Evolutionary conservation across 2,113 vertebrate species (phyloP).

Genomic region (Corythoichthys intestinalis): DNA sequence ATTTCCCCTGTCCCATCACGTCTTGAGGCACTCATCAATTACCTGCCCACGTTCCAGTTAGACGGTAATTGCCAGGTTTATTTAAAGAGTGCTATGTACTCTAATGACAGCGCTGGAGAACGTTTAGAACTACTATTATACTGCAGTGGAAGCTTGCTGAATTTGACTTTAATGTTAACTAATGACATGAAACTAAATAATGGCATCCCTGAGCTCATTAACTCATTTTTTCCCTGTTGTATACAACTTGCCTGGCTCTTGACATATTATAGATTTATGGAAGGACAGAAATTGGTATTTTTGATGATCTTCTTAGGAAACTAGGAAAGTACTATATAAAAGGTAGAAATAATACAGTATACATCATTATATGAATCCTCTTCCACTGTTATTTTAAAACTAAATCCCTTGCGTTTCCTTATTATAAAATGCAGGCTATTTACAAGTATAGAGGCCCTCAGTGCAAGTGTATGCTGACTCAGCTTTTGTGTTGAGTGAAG

Average conservation of each 20-base stretch:
- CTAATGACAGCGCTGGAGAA: background rate
- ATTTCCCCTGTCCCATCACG: constrained; percentile 2
- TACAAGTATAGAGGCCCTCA: background rate
- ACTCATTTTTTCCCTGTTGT: background rate
- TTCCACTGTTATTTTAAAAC: background rate
- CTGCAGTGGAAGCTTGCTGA: background rate
- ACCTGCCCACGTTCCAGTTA: background rate
- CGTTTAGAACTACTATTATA: background rate
- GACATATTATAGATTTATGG: background rate
- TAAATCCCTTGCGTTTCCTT: background rate
- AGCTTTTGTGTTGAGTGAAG: constrained; percentile 39
- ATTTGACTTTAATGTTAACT: background rate
- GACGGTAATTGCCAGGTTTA: background rate
- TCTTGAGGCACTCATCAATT: constrained; percentile 11
- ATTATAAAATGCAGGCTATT: background rate
- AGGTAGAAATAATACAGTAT: background rate
- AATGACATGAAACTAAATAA: background rate
- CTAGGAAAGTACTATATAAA: background rate
- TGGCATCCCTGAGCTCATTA: background rate
- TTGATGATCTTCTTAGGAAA: background rate
- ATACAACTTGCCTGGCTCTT: background rate
- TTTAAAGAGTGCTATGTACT: background rate
- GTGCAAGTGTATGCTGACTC: background rate
- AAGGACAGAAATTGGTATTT: background rate
- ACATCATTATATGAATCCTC: background rate